Conservation (phyloP, 2,888 invertebrate genomes). For the Antheraea yamamai region DNA sequence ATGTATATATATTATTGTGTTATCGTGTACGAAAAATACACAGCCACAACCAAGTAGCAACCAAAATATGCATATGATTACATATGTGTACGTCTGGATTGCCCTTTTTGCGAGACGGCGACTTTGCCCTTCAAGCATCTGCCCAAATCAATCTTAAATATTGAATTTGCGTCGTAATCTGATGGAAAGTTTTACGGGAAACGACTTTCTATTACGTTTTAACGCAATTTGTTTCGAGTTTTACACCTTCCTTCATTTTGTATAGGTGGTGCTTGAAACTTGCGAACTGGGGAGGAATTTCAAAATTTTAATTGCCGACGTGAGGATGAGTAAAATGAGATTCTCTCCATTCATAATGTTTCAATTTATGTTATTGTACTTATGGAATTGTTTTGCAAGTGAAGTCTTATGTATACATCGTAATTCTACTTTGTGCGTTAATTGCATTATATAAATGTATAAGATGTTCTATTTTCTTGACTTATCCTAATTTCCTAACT, state of each 20-base stretch:
- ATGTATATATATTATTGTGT: no score
- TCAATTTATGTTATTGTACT: slow-evolving; percentile 27
- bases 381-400: slow-evolving; percentile 22
- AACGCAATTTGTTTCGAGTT: slow-evolving; percentile 79
- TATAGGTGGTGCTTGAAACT: slow-evolving; percentile 61
- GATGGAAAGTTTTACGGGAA: slow-evolving; percentile 78
- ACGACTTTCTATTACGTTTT: slow-evolving; percentile 80
- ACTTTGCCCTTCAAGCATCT: slow-evolving; percentile 68
- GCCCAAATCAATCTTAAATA: slow-evolving; percentile 82
- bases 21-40: no score
- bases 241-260: slow-evolving; percentile 63
- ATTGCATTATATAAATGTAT: not conserved
- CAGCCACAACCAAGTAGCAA: no score
- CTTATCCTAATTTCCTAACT: not conserved
- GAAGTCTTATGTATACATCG: not conserved
- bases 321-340: slow-evolving; percentile 51
- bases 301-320: slow-evolving; percentile 65
- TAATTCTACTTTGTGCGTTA: slow-evolving; percentile 12
- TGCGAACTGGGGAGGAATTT: slow-evolving; percentile 54
- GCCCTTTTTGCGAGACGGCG: slow-evolving; percentile 54
- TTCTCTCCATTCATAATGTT: slow-evolving; percentile 38
- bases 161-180: slow-evolving; percentile 80
- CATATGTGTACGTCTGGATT: slow-evolving; percentile 25
- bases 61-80: not conserved
- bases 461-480: not conserved